A percentile compares a stretch with the other conserved stretches of the same genome.
These are phyloP conservation scores for Dicerorhinus sumatrensis DNA, from an alignment of 2,113 vertebrate genomes.

Conservation along the genomic window DNA sequence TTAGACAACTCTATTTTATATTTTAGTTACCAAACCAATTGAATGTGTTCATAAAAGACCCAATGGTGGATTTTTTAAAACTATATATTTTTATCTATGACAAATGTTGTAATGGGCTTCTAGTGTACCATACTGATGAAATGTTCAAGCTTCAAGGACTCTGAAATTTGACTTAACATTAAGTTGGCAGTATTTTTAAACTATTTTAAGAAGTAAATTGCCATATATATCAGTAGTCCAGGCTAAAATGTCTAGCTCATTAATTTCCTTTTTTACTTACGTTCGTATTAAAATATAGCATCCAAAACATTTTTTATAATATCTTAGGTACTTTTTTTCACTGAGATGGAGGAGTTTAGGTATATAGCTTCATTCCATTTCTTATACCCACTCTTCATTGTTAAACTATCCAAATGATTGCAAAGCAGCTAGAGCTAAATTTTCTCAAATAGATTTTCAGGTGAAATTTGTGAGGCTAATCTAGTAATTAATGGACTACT, in stretches of 20 bases:
- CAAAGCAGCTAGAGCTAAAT: neutral
- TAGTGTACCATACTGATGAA: neutral
- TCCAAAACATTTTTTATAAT: neutral
- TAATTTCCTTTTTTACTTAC: neutral
- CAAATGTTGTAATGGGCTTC: neutral
- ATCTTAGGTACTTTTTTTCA: neutral
- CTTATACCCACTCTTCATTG: neutral
- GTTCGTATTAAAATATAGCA: neutral
- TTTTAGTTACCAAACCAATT: neutral
- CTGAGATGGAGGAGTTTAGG: neutral
- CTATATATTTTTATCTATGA: neutral
- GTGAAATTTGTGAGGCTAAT: constrained; percentile 3
- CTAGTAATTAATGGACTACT: constrained; percentile 3
- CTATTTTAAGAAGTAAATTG: neutral
- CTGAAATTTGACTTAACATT: constrained; percentile 1
- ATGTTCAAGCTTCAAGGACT: neutral
- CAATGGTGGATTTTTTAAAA: neutral
- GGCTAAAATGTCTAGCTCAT: neutral
- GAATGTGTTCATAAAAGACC: neutral
- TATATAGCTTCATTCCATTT: neutral
- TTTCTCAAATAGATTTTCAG: constrained; percentile 25
- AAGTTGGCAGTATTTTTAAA: neutral
- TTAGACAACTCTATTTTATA: neutral
- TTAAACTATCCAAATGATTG: constrained; percentile 5
- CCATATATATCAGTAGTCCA: neutral